Evolutionary conservation across 64 coral and sea anemone genomes (phyloP).

Genomic region (Actinia tenebrosa): DNA sequence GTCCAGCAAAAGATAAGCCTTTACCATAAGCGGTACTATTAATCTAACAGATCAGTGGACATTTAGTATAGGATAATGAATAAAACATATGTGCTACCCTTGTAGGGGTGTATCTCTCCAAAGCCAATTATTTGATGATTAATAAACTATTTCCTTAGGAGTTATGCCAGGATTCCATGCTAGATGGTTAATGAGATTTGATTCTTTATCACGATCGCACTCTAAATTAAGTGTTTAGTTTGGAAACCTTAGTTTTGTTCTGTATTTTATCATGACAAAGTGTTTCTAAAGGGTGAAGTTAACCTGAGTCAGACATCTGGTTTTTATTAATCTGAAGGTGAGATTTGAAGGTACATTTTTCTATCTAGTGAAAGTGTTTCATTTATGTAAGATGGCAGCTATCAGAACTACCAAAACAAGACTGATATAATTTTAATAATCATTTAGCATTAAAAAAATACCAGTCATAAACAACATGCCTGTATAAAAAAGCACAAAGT

Average conservation of each 20-base stretch:
- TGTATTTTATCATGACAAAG: not conserved
- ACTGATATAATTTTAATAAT: not conserved
- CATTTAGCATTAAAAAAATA: not conserved
- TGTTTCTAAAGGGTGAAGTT: not conserved
- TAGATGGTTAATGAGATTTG: not conserved
- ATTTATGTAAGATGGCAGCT: not conserved
- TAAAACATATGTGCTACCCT: not conserved
- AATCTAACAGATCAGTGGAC: not conserved
- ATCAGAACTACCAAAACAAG: not conserved
- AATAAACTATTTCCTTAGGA: conserved; percentile 8
- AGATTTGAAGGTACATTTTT: not conserved
- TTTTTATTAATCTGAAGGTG: not conserved
- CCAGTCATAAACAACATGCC: not conserved
- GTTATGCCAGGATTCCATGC: conserved; percentile 7
- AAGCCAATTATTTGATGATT: conserved; percentile 16
- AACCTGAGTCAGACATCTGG: not conserved
- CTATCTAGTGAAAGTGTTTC: not conserved
- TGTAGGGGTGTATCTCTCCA: not conserved
- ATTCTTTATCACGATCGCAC: not conserved
- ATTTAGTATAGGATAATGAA: not conserved
- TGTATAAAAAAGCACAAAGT: not conserved
- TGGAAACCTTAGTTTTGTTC: not conserved
- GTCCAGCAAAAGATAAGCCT: not conserved
- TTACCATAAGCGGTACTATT: conserved; percentile 1
- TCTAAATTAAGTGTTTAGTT: not conserved